phyloP scores from a whole-genome alignment of 2,113 vertebrate species.

The Sinocyclocheilus maitianheensis region DNA sequence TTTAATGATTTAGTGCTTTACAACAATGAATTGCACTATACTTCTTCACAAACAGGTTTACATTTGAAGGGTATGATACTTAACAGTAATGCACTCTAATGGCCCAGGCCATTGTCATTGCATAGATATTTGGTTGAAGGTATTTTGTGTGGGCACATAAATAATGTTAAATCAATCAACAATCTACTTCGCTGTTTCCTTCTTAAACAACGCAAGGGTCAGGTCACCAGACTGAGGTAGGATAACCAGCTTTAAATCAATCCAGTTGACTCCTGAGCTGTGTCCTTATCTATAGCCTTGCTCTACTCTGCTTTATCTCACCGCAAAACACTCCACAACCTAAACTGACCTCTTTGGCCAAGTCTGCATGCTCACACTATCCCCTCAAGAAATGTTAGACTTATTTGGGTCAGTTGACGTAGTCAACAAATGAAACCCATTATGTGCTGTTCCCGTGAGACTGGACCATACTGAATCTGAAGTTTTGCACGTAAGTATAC shows the following conservation, averaged over 20 bases:
- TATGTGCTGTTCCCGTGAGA: constrained; percentile 28
- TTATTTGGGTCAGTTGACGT: constrained; percentile 36
- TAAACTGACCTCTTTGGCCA: constrained; percentile 29
- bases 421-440: constrained; percentile 22
- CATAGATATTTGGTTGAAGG: too few relatives aligned
- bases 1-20: too few relatives aligned
- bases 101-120: too few relatives aligned
- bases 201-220: too few relatives aligned
- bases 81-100: too few relatives aligned
- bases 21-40: too few relatives aligned
- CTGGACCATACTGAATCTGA: constrained; percentile 4
- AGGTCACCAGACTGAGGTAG: not conserved
- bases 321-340: not conserved
- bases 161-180: not conserved
- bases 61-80: not conserved
- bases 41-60: too few relatives aligned
- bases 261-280: constrained; percentile 7
- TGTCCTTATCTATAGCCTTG: constrained; percentile 25
- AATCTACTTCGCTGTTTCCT: too few relatives aligned
- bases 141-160: too few relatives aligned
- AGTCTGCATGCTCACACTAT: not conserved
- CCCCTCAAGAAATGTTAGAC: constrained; percentile 13
- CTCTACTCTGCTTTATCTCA: constrained; percentile 28
- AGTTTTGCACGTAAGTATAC: constrained; percentile 16
- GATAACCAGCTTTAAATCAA: constrained; percentile 28